Evolutionary conservation across 2,888 invertebrate species (phyloP), one percentile per base, ranked within the genome.

Genomic region (Pachydiplax longipennis): DNA sequence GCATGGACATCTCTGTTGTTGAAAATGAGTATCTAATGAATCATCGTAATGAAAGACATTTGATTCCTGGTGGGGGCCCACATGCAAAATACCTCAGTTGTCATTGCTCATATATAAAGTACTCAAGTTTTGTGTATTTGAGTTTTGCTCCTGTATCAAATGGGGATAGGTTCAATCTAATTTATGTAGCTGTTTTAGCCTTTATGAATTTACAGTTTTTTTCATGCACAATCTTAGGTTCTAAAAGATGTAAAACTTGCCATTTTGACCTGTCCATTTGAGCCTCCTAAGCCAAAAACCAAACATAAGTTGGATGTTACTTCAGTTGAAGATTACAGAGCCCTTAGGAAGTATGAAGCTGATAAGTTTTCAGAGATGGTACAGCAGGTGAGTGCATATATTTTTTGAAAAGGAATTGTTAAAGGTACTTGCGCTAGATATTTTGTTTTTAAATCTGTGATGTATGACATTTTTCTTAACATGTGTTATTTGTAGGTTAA

Each of bases 211-310:
- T 44, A 6, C 0, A 25, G 48, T 90, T 90, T 90, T 18, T 40
- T 31, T 37, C 2, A 91, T 91, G 91, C 0, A 94, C 65, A 90
- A 90, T 92, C 93, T 61, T 93, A 96, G 95, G 94, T 94, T 91
- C 94, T 97, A 81, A 95, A 97, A 94, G 96, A 99, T 94, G 99
- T 98, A 0, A 99, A 98, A 93, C 95, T 99, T 91, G 99, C 99
- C 0, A 99, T 99, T 93, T 95, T 99, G 35, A 99, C 99, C 31
- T 99, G 99, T 94, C 99, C 99, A 93, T 99, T 99, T 95, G 99
- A 99, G 95, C 99, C 99, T 90, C 99, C 99, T 90, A 99, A 99
- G 95, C 99, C 99, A 2, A 99, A 99, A 95, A 99, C 99, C 92
- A 99, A 99, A 95, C 99, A 99, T 96, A 99, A 99, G 97, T 96